A percentile compares a stretch with the other conserved stretches of the same genome.
phyloP scores from a whole-genome alignment of 1,140 invertebrate species.

The Macrostomum lignano region DNA sequence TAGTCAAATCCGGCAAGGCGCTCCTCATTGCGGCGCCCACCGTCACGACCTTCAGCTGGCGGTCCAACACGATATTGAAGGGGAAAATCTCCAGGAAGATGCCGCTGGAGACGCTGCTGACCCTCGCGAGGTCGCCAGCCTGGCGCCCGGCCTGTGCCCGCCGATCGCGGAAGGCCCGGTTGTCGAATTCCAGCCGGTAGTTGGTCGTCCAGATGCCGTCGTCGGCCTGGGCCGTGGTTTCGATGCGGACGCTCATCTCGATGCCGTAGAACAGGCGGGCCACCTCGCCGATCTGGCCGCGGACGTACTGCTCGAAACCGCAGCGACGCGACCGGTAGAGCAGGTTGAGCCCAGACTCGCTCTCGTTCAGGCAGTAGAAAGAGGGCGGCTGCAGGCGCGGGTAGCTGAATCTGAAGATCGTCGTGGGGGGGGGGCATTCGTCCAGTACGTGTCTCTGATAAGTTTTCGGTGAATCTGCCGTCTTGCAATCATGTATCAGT shows the following conservation, averaged over 20 bases:
- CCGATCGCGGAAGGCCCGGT: too few relatives aligned
- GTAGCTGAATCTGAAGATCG: slow-evolving; percentile 61
- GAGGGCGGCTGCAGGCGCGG: slow-evolving; percentile 65
- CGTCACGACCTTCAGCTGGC: slow-evolving; percentile 50
- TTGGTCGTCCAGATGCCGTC: too few relatives aligned
- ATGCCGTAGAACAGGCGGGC: slow-evolving; percentile 56
- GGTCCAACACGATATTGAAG: slow-evolving; percentile 80
- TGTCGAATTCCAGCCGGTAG: too few relatives aligned
- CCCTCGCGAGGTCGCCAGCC: too few relatives aligned
- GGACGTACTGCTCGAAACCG: slow-evolving; percentile 77
- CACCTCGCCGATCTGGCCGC: slow-evolving; percentile 51
- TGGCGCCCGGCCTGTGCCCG: too few relatives aligned
- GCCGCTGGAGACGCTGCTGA: slow-evolving; percentile 37
- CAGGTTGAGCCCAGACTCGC: slow-evolving; percentile 48
- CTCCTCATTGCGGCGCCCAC: slow-evolving; percentile 64
- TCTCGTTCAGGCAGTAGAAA: slow-evolving; percentile 82
- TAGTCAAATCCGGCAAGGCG: slow-evolving; percentile 52
- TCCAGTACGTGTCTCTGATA: too few relatives aligned
- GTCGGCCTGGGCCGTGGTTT: too few relatives aligned
- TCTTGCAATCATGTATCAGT: too few relatives aligned
- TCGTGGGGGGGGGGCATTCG: too few relatives aligned
- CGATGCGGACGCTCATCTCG: too few relatives aligned
- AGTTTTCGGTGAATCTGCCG: too few relatives aligned
- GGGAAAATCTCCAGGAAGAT: slow-evolving; percentile 81
- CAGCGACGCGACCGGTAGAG: slow-evolving; percentile 56